phyloP scores from a whole-genome alignment of 2,797 vertebrate genomes.

The Phoeniculus purpureus region DNA sequence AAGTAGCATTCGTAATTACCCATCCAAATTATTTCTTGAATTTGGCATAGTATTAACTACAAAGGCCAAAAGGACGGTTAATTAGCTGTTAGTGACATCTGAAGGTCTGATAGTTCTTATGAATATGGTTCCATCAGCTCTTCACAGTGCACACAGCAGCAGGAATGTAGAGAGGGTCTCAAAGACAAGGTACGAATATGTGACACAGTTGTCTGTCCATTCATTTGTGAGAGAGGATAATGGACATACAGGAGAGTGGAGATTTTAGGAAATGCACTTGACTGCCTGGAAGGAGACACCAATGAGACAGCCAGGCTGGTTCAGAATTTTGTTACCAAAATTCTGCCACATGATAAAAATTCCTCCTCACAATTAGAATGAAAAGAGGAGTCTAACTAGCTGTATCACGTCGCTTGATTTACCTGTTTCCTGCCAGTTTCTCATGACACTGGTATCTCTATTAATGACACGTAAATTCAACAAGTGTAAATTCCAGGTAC shows the following conservation, averaged over 20 bases:
- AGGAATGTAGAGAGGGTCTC: neutral
- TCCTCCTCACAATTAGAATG: neutral
- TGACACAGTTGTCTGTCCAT: neutral
- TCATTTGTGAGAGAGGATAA: neutral
- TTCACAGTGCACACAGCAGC: accelerated
- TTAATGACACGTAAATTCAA: slow-evolving; percentile 8
- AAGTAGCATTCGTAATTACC: slow-evolving; percentile 49
- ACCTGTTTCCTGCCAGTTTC: neutral
- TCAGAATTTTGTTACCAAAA: neutral
- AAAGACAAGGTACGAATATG: neutral
- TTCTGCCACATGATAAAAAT: neutral
- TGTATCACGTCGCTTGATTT: neutral
- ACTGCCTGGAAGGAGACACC: neutral
- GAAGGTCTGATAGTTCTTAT: slow-evolving; percentile 13
- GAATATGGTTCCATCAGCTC: neutral
- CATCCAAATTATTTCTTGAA: slow-evolving; percentile 45
- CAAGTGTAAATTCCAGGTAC: neutral
- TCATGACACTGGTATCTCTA: neutral
- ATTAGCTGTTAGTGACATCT: slow-evolving; percentile 41
- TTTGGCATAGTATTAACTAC: neutral
- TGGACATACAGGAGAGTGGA: too few relatives aligned
- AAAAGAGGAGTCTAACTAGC: neutral
- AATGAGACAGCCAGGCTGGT: neutral
- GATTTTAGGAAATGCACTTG: neutral
- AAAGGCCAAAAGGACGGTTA: slow-evolving; percentile 56